A percentile compares a stretch with the other conserved stretches of the same genome.
Conservation (phyloP, 2,113 vertebrate genomes). For the Motacilla alba region DNA sequence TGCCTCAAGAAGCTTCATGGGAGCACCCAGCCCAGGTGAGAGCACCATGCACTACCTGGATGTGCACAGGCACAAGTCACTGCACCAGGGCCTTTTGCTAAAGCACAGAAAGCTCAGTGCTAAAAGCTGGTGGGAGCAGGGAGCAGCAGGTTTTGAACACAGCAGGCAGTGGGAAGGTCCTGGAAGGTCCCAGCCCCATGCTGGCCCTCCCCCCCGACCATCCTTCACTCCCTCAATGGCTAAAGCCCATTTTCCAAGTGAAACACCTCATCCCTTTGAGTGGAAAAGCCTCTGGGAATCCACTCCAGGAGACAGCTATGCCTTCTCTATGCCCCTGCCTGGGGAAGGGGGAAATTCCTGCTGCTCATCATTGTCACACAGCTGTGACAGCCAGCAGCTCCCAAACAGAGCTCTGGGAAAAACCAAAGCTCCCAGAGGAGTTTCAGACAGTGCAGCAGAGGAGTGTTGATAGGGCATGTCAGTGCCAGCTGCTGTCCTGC, state of each 20-base stretch:
- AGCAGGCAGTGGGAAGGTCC: neutral
- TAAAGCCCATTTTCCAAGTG: neutral
- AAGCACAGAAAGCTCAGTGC: neutral
- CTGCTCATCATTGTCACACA: neutral
- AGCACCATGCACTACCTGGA: rapidly evolving
- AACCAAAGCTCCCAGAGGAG: neutral
- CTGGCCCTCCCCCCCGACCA: rapidly evolving
- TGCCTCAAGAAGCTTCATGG: rapidly evolving
- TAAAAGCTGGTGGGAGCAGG: neutral
- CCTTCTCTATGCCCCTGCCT: neutral
- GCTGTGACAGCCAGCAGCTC: neutral
- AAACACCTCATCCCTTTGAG: neutral
- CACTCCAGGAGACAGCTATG: neutral
- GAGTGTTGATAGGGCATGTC: neutral
- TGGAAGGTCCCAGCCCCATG: neutral
- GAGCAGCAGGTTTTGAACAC: neutral
- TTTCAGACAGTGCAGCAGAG: neutral
- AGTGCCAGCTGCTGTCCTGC: neutral
- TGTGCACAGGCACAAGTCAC: rapidly evolving
- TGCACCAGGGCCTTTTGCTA: no score
- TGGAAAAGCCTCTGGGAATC: neutral
- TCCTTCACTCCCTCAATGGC: neutral
- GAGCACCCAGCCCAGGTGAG: neutral
- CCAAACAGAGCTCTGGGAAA: neutral
- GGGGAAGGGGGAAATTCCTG: neutral